Base-by-base conservation (phyloP, 2,888 invertebrate species). In the Cephus pygmeus region DNA sequence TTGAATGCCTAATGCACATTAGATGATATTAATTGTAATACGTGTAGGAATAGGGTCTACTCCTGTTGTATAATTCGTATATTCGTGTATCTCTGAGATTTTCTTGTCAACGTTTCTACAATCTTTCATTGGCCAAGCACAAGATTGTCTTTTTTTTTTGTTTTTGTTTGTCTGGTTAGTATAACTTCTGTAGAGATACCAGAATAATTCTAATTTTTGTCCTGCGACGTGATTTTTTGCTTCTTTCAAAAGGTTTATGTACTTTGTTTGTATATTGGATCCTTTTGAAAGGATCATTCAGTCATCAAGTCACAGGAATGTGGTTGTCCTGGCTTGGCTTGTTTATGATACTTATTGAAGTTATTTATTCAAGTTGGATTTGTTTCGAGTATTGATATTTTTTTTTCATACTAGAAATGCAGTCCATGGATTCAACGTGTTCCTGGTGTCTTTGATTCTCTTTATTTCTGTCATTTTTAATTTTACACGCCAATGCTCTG, bases 281-380 rank as follows among this genome's bases (percentile, higher is more conserved):
- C 40, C 23, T 56, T 56, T 56, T 15, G 56, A 23, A 56, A 56
- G 23, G 2, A 56, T 56, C 56, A 23, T 56, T 56, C 23, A 1
- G 9, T 56, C 23, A 56, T 23, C 56, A 9, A 56, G 56, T 69
- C 35, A 74, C 69, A 77, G 35, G 31, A 56, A 75, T 77, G 71
- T 77, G 75, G 30, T 40, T 34, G 31, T 75, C 75, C 77, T 77
- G 73, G 77, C 75, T 77, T 77, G 75, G 77, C 77, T 75, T 77
- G 69, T 71, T 69, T 77, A 69, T 69, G 40, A 69, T 69, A 71
- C 15, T 71, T 71, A 33, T 68, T 69, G 69, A 35, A 77, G 56
- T 56, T 9, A 56, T 56, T 56, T 56, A 56, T 56, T 56, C 23
- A 56, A 56, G 23, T 56, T 56, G 56, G 9, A 56, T 56, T 56